phyloP scores from a whole-genome alignment of 2,888 invertebrate genomes.

The Ethmia dodecea region DNA sequence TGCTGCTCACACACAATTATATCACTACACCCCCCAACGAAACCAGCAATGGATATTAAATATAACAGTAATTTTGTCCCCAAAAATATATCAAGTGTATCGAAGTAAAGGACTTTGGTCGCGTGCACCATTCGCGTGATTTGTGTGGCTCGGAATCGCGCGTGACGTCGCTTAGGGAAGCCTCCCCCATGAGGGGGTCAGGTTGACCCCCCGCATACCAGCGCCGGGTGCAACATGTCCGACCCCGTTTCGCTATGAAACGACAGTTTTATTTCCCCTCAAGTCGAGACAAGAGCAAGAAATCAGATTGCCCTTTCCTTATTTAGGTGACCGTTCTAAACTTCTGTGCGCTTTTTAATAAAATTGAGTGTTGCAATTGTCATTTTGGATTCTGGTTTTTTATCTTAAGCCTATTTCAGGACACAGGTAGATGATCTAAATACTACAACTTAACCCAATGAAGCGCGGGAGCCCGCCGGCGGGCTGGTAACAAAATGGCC shows the following conservation, averaged over 20 bases:
- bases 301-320: constrained; percentile 37
- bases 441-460: too few species aligned
- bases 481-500: too few species aligned
- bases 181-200: constrained; percentile 47
- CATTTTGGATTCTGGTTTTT: too few species aligned
- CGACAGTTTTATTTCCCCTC: constrained; percentile 64
- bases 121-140: constrained; percentile 70
- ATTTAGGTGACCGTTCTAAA: constrained; percentile 18
- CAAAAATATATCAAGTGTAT: constrained; percentile 30
- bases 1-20: constrained; percentile 12
- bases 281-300: constrained; percentile 42
- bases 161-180: constrained; percentile 64
- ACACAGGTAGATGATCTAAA: too few species aligned
- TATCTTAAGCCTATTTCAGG: too few species aligned
- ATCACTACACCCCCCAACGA: fast-evolving
- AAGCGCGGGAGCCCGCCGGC: too few species aligned
- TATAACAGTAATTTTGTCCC: constrained; percentile 10
- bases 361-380: too few species aligned
- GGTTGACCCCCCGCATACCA: constrained; percentile 57
- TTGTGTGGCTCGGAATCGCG: constrained; percentile 62
- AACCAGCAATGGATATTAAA: constrained; percentile 21
- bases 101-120: constrained; percentile 35
- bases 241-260: constrained; percentile 66
- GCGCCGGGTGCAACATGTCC: constrained; percentile 56
- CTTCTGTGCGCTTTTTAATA: too few species aligned